Evolutionary conservation across 2,113 vertebrate genomes (phyloP).

Genomic region (Azemiops feae): DNA sequence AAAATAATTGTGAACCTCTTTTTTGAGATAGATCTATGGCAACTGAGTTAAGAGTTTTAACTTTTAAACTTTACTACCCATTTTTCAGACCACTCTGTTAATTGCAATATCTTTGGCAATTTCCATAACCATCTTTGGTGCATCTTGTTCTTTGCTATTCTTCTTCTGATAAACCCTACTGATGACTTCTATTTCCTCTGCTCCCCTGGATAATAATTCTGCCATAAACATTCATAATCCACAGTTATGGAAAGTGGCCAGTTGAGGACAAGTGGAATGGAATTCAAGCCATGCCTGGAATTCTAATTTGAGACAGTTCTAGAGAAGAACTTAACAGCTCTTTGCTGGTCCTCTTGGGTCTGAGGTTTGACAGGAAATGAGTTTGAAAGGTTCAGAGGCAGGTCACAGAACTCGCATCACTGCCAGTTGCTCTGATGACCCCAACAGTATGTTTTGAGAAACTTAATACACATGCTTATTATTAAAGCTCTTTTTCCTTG

Average conservation of each 20-base stretch:
- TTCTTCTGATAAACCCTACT: slow-evolving; percentile 13
- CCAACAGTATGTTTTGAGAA: slow-evolving; percentile 77
- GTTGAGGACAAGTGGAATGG: slow-evolving; percentile 69
- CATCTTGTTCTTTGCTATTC: slow-evolving; percentile 15
- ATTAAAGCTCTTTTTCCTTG: slow-evolving; percentile 65
- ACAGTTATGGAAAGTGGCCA: slow-evolving; percentile 51
- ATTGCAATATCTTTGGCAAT: background rate
- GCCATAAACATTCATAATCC: slow-evolving; percentile 42
- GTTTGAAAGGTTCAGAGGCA: slow-evolving; percentile 69
- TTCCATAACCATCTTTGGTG: background rate
- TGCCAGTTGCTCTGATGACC: slow-evolving; percentile 79
- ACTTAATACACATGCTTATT: slow-evolving; percentile 71
- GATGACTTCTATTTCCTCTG: slow-evolving; percentile 35
- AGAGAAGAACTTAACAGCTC: slow-evolving; percentile 65
- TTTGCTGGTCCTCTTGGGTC: slow-evolving; percentile 72
- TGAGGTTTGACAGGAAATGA: slow-evolving; percentile 78
- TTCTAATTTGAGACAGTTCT: slow-evolving; percentile 74
- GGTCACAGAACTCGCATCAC: slow-evolving; percentile 68
- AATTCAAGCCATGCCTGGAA: slow-evolving; percentile 80
- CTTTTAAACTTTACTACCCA: slow-evolving; percentile 6
- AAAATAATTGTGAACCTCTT: background rate
- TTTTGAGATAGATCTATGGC: background rate
- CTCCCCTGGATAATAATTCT: slow-evolving; percentile 21
- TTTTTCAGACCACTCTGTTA: background rate
- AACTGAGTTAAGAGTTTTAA: background rate